Conservation (phyloP, 2,797 vertebrate genomes). For the Cyclopterus lumpus region DNA sequence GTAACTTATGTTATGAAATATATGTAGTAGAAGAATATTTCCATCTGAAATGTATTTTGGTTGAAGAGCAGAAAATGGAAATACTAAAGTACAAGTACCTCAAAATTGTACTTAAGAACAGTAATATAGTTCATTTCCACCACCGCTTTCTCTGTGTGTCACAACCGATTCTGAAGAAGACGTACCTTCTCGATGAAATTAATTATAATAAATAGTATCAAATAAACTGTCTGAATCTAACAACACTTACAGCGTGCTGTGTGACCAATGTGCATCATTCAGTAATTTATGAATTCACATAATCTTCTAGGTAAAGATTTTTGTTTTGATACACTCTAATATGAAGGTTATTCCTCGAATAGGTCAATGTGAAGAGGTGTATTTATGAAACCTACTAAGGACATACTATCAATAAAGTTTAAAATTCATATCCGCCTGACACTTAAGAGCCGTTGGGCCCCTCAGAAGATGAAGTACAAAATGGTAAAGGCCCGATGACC, state of each 20-base stretch:
- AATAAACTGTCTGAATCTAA: background rate
- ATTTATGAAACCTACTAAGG: constrained; percentile 26
- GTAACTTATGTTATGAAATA: background rate
- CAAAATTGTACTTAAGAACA: background rate
- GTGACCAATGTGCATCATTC: background rate
- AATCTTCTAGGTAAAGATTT: background rate
- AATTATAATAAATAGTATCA: background rate
- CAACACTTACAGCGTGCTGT: background rate
- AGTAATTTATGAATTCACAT: background rate
- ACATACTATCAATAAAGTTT: constrained; percentile 41
- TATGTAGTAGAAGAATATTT: background rate
- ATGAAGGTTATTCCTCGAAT: background rate
- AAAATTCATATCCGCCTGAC: constrained; percentile 61
- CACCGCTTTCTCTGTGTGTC: background rate
- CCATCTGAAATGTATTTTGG: background rate
- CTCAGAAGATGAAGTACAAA: constrained; percentile 23
- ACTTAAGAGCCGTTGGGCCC: constrained; percentile 28
- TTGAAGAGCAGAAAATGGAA: background rate
- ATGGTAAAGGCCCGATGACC: constrained; percentile 39
- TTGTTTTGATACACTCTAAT: background rate
- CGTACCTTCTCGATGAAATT: background rate
- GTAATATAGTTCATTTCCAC: background rate
- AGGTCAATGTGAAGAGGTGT: background rate
- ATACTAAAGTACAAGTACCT: background rate
- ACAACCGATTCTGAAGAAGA: background rate